phyloP scores from a whole-genome alignment of 2,888 invertebrate species.

The Macropis europaea region DNA sequence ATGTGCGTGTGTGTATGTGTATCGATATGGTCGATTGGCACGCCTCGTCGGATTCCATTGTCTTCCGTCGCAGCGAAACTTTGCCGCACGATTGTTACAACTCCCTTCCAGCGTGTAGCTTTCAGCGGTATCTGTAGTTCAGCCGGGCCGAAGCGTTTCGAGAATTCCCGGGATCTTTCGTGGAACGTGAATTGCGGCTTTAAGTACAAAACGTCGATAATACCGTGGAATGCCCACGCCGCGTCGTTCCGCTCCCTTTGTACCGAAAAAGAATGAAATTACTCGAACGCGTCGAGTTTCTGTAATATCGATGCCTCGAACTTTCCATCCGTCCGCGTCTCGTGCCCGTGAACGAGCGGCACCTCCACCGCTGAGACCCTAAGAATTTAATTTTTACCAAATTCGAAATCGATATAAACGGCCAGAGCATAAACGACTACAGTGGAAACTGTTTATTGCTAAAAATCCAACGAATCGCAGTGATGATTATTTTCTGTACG shows the following conservation, averaged over 20 bases:
- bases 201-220: constrained; percentile 43
- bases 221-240: constrained; percentile 26
- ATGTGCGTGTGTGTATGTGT: too few relatives aligned
- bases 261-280: background rate
- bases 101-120: constrained; percentile 5
- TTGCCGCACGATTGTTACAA: constrained; percentile 34
- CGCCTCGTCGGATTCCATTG: constrained; percentile 57
- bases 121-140: constrained; percentile 18
- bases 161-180: constrained; percentile 40
- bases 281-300: background rate
- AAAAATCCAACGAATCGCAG: too few relatives aligned
- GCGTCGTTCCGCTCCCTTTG: constrained; percentile 6
- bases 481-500: too few relatives aligned
- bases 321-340: too few relatives aligned
- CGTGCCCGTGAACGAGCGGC: too few relatives aligned
- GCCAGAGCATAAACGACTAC: too few relatives aligned
- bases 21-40: constrained; percentile 38
- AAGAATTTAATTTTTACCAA: too few relatives aligned
- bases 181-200: constrained; percentile 39
- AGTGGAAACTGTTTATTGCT: too few relatives aligned
- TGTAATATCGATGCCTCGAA: background rate
- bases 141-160: constrained; percentile 31
- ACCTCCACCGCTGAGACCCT: too few relatives aligned
- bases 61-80: constrained; percentile 41
- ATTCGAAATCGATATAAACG: too few relatives aligned